phyloP scores from a whole-genome alignment of 1,140 invertebrate species.

The Apis mellifera region Amel_HAv3.1 CM009941.2:2858001-2858500 shows the following conservation, averaged over 20 bases:
- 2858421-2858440: neutral
- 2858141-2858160: conserved; percentile 8
- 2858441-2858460: neutral
- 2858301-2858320: conserved; percentile 47
- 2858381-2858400: conserved; percentile 39
- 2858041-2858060: neutral
- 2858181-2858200: conserved; percentile 46
- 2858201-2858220: conserved; percentile 30
- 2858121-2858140: conserved; percentile 3
- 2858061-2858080: neutral
- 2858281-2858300: conserved; percentile 22
- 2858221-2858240: conserved; percentile 44
- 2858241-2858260: conserved; percentile 26
- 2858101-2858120: conserved; percentile 16
- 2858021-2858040: neutral
- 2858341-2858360: conserved; percentile 34
- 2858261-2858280: neutral
- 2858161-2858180: conserved; percentile 19
- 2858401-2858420: neutral
- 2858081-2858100: conserved; percentile 30
- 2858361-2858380: neutral
- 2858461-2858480: too few species aligned
- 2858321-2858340: neutral
- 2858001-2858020: neutral
- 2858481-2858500: neutral